Conservation (phyloP, 2,113 vertebrate genomes). For the Esox niger region DNA sequence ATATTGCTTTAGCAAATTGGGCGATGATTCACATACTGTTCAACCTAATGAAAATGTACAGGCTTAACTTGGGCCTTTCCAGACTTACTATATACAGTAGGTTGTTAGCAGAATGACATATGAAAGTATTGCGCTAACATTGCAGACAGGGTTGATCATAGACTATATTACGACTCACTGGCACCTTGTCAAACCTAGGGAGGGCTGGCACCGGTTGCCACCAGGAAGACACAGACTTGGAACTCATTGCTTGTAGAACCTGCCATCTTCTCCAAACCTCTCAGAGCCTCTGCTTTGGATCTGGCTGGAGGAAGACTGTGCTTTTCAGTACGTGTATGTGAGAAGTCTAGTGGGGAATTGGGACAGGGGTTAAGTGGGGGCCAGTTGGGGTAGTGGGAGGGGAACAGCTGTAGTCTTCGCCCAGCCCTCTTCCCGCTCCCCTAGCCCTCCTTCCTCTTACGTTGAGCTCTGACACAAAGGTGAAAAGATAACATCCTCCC, state of each 20-base stretch:
- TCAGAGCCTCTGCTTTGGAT: not conserved
- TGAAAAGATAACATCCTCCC: slow-evolving; percentile 68
- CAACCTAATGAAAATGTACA: no score
- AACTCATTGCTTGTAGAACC: not conserved
- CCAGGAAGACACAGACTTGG: slow-evolving; percentile 5
- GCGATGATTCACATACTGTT: no score
- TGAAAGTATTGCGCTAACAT: not conserved
- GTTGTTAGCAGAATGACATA: not conserved
- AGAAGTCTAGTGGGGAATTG: not conserved
- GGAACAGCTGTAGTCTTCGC: slow-evolving; percentile 46
- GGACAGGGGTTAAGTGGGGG: not conserved
- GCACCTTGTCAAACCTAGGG: not conserved
- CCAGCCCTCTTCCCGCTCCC: no score
- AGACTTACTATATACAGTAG: no score
- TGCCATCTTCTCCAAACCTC: not conserved
- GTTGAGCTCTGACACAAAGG: slow-evolving; percentile 39
- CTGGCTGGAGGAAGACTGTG: not conserved
- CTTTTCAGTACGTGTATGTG: not conserved
- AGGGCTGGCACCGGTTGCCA: not conserved
- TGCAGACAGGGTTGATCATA: not conserved
- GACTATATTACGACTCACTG: slow-evolving; percentile 12
- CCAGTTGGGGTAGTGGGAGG: slow-evolving; percentile 13
- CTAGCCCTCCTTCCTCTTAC: no score
- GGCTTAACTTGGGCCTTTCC: no score
- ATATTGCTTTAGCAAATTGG: no score